phyloP scores from a whole-genome alignment of 2,113 vertebrate genomes.

The Labeo catla region DNA sequence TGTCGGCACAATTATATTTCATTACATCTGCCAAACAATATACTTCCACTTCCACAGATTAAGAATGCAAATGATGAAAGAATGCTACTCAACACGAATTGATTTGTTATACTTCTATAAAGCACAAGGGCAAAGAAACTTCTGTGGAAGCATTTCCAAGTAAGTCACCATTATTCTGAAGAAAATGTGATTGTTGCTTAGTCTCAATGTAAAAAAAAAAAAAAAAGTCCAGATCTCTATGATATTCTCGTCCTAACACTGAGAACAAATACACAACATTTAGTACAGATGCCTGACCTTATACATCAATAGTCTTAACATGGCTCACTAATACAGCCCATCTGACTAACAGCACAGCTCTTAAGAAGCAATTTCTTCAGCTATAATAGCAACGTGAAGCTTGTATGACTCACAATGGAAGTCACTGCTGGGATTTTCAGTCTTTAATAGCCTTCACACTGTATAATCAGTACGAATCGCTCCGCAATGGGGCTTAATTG shows the following conservation, averaged over 20 bases:
- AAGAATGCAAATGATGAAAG: not conserved
- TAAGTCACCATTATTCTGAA: not conserved
- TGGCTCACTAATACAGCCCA: not conserved
- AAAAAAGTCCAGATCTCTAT: not conserved
- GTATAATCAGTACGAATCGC: conserved; percentile 31
- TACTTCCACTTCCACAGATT: not conserved
- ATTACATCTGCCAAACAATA: not conserved
- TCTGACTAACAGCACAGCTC: not conserved
- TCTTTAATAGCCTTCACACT: conserved; percentile 17
- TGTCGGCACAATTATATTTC: not conserved
- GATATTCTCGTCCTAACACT: not conserved
- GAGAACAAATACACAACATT: not conserved
- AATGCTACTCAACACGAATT: not conserved
- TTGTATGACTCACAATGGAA: conserved; percentile 4
- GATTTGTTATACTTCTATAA: not conserved
- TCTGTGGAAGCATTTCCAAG: not conserved
- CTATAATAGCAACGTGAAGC: not conserved
- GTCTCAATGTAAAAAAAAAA: not conserved
- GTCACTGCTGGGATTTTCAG: not conserved
- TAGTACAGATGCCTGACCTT: not conserved
- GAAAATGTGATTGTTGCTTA: not conserved
- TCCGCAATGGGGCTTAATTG: conserved; percentile 61
- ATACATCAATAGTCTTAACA: not conserved
- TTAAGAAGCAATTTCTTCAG: not conserved
- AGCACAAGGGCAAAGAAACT: not conserved